phyloP scores from a whole-genome alignment of 2,113 vertebrate genomes.

The Lepisosteus osseus region DNA sequence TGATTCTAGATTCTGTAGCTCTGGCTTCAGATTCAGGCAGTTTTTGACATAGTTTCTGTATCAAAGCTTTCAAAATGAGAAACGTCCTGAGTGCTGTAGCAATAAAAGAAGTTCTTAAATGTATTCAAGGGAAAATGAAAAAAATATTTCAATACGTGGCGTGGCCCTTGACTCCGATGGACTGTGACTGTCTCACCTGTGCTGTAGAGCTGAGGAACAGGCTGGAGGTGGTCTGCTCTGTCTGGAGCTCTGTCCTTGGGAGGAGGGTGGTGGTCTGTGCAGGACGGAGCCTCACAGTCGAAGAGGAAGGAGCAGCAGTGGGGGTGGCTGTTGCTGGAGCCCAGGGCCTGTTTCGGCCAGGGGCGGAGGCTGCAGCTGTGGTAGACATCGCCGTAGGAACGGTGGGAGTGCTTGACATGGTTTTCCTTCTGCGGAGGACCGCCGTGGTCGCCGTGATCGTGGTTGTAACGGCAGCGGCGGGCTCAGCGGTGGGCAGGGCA shows the following conservation, averaged over 20 bases:
- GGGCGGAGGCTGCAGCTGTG: background rate
- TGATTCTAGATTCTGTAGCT: too few relatives aligned
- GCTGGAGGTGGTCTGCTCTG: slow-evolving; percentile 18
- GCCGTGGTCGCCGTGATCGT: slow-evolving; percentile 23
- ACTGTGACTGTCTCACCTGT: background rate
- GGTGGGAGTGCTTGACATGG: background rate
- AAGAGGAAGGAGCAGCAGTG: slow-evolving; percentile 25
- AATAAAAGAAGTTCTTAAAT: too few relatives aligned
- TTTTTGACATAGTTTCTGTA: too few relatives aligned
- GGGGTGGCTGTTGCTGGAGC: slow-evolving; percentile 28
- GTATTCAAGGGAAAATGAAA: too few relatives aligned
- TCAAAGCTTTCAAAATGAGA: too few relatives aligned
- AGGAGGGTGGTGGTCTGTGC: slow-evolving; percentile 24
- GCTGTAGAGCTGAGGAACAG: slow-evolving; percentile 22
- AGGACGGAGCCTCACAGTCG: slow-evolving; percentile 23
- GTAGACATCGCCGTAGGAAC: background rate
- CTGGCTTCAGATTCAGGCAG: too few relatives aligned
- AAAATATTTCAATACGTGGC: too few relatives aligned
- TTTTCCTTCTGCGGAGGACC: background rate
- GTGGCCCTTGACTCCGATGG: too few relatives aligned
- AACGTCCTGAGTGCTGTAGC: too few relatives aligned
- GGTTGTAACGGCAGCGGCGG: slow-evolving; percentile 41
- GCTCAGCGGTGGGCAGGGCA: slow-evolving; percentile 26
- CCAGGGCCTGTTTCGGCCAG: background rate
- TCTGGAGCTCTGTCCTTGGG: slow-evolving; percentile 11